Evolutionary conservation across 2,797 vertebrate species (phyloP), one percentile per base, ranked within the genome.

Genomic region (Typhlichthys eigenmanni): DNA sequence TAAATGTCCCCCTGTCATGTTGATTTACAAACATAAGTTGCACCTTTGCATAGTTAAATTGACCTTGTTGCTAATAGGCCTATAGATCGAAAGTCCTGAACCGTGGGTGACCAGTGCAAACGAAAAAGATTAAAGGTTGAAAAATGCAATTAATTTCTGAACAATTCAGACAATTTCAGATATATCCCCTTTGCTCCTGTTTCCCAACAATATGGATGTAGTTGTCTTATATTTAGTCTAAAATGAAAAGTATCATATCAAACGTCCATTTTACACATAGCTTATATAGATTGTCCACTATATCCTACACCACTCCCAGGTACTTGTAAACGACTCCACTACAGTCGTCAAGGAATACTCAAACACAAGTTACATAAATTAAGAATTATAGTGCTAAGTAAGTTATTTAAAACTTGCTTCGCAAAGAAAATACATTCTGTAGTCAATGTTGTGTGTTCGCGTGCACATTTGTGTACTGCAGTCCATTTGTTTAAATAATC

Each of bases 41-140:
- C 85, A 86, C 80, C 68, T 76, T 88, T 90, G 89, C 89, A 91
- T 91, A 91, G 89, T 78, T 88, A 77, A 78, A 60, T 71, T 85
- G 63, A 81, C 70, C 71, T 88, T 88, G 88, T 88, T 91, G 86
- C 85, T 75, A 60, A 82, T 71, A 77, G 69, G 87, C 85, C 74
- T 60, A 82, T 71, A 75, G 69, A 83, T 69, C 78, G 62, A 78
- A 79, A 76, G 57, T 65, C 55, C 70, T 49, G 70, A 86, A 80
- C 82, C 65, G 56, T 60, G 68, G 74, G 60, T 80, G 69, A 72
- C 34, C 34, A 38, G 34, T 38, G 34, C 75, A 56, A 80, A 80
- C 11, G 32, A 55, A 53, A 16, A 52, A 24, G 24, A 24, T 24
- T 24, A 24, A 24, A 24, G 10, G 7, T 19, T 17, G 47, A 12